These are phyloP conservation scores for Petrophora chlorosata DNA, from an alignment of 2,888 invertebrate species.

Conservation along the genomic window DNA sequence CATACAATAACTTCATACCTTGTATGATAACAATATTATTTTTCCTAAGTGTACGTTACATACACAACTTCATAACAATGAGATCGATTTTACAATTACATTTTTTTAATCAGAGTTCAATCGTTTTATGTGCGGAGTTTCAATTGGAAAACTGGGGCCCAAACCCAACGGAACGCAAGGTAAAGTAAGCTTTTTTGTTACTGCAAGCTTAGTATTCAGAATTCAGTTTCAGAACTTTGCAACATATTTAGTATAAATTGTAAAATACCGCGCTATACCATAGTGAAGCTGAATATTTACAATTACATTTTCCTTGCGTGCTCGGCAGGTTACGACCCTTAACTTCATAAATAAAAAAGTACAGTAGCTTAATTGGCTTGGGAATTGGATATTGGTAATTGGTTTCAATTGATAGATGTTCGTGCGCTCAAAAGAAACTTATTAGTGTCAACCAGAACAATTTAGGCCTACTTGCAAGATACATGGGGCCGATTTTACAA, in stretches of 20 bases:
- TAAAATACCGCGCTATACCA: no score
- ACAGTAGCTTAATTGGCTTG: slow-evolving; percentile 13
- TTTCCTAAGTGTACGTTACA: slow-evolving; percentile 67
- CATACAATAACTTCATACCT: slow-evolving; percentile 77
- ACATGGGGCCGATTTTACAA: no score
- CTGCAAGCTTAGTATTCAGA: neutral
- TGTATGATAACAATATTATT: slow-evolving; percentile 82
- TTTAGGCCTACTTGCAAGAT: no score
- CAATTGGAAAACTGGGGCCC: slow-evolving; percentile 32
- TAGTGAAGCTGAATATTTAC: no score
- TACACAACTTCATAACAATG: slow-evolving; percentile 78
- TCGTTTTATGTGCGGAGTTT: slow-evolving; percentile 63
- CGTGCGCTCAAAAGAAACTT: no score
- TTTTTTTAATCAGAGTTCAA: slow-evolving; percentile 65
- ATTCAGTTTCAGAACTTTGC: no score
- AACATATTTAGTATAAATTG: no score
- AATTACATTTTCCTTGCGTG: neutral
- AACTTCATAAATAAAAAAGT: slow-evolving; percentile 19
- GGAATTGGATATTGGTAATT: slow-evolving; percentile 9
- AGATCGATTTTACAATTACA: slow-evolving; percentile 78
- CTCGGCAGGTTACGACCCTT: slow-evolving; percentile 12
- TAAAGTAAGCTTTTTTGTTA: neutral
- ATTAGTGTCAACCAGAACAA: no score
- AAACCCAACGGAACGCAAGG: slow-evolving; percentile 7
- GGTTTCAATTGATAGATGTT: slow-evolving; percentile 7